Percentiles rank a stretch among this genome's conserved stretches.
These are phyloP conservation scores for Nesogale talazaci DNA, from an alignment of 2,113 vertebrate species.

Conservation along the genomic window DNA sequence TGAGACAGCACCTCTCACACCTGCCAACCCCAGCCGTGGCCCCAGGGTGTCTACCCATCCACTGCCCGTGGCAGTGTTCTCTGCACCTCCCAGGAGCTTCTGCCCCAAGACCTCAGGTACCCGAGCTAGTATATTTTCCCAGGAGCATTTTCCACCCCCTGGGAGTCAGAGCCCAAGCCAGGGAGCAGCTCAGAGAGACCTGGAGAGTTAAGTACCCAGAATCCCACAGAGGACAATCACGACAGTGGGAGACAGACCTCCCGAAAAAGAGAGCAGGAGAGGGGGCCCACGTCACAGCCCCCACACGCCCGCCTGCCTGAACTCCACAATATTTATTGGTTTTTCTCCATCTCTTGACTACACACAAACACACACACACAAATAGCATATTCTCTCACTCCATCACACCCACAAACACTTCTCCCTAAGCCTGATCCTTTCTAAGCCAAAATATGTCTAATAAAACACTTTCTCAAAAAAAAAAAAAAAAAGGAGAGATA, in stretches of 20 bases:
- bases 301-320: constrained; percentile 7
- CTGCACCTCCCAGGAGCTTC: neutral
- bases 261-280: neutral
- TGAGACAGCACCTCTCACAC: constrained; percentile 63
- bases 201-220: neutral
- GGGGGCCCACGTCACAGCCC: neutral
- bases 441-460: constrained; percentile 65
- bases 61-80: neutral
- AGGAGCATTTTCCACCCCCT: neutral
- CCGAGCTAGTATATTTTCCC: neutral
- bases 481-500: constrained; percentile 14
- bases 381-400: neutral
- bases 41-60: neutral
- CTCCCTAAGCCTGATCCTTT: constrained; percentile 54
- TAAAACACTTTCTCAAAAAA: constrained; percentile 53
- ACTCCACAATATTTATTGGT: constrained; percentile 57
- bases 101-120: neutral
- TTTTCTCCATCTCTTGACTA: constrained; percentile 31
- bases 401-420: constrained; percentile 44
- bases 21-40: neutral
- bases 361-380: neutral
- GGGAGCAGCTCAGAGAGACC: neutral
- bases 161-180: no score
- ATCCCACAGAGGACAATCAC: neutral
- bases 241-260: neutral